phyloP scores from a whole-genome alignment of 2,113 vertebrate species.

The Alosa alosa region DNA sequence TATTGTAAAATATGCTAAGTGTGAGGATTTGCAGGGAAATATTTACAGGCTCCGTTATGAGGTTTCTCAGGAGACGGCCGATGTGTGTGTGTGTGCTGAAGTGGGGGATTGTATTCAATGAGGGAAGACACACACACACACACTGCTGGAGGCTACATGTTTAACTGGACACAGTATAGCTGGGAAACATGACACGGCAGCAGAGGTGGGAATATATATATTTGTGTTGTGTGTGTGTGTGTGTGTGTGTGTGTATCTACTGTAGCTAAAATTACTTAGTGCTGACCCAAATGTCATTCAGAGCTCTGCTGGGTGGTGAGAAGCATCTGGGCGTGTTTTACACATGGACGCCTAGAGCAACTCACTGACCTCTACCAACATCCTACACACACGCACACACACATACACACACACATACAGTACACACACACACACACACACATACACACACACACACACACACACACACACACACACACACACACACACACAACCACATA shows the following conservation, averaged over 20 bases:
- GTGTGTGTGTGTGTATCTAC: background rate
- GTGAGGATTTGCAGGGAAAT: background rate
- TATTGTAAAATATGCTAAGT: conserved; percentile 2
- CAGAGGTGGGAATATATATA: background rate
- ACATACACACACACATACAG: too few species aligned
- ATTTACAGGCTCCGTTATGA: background rate
- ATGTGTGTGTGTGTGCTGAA: background rate
- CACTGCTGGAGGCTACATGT: background rate
- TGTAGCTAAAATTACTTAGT: too few species aligned
- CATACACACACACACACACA: background rate
- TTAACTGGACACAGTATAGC: background rate
- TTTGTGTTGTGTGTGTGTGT: too few species aligned
- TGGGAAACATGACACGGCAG: background rate
- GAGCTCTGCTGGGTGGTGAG: too few species aligned
- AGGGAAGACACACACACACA: background rate
- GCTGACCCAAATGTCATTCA: too few species aligned
- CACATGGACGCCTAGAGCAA: too few species aligned
- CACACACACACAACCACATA: too few species aligned
- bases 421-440: too few species aligned
- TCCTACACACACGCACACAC: too few species aligned
- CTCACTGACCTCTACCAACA: too few species aligned
- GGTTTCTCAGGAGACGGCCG: background rate
- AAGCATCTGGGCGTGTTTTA: too few species aligned
- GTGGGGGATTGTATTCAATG: too few species aligned
- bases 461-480: background rate